These are phyloP conservation scores for Hoplostethus mediterraneus DNA, from an alignment of 2,797 vertebrate genomes.

Conservation along the genomic window DNA sequence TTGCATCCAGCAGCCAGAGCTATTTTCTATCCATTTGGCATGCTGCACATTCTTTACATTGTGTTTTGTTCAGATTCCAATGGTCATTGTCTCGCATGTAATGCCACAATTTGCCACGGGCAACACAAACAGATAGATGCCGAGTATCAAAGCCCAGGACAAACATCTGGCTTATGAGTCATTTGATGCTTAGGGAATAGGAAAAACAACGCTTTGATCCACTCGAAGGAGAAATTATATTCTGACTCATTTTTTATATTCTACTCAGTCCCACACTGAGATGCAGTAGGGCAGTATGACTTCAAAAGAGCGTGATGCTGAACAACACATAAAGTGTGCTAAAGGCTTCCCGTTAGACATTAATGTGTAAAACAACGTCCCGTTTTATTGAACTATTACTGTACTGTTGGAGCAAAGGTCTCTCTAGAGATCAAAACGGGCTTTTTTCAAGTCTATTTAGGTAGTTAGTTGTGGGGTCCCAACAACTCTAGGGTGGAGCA, in stretches of 20 bases:
- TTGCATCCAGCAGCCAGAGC: constrained; percentile 33
- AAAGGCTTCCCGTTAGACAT: neutral
- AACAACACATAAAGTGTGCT: constrained; percentile 1
- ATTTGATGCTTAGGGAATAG: constrained; percentile 33
- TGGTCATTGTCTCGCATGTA: constrained; percentile 45
- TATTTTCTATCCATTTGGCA: constrained; percentile 43
- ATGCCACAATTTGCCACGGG: constrained; percentile 46
- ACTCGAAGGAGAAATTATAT: constrained; percentile 30
- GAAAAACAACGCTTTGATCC: constrained; percentile 37
- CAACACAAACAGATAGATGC: constrained; percentile 22
- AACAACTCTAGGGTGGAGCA: no score
- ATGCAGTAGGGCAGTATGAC: neutral
- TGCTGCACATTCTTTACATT: constrained; percentile 41
- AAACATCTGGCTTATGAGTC: constrained; percentile 48
- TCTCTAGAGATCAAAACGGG: neutral
- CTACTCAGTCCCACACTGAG: neutral
- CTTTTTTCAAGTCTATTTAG: neutral
- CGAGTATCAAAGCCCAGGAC: constrained; percentile 10
- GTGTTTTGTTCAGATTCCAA: constrained; percentile 40
- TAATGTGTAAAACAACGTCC: neutral
- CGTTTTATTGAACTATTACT: neutral
- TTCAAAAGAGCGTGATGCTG: neutral
- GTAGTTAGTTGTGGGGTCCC: no score
- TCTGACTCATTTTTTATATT: constrained; percentile 23
- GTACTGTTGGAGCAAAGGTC: neutral